These are phyloP conservation scores for Tribolium castaneum DNA, from an alignment of 1,140 invertebrate genomes.

Conservation along the genomic window DNA sequence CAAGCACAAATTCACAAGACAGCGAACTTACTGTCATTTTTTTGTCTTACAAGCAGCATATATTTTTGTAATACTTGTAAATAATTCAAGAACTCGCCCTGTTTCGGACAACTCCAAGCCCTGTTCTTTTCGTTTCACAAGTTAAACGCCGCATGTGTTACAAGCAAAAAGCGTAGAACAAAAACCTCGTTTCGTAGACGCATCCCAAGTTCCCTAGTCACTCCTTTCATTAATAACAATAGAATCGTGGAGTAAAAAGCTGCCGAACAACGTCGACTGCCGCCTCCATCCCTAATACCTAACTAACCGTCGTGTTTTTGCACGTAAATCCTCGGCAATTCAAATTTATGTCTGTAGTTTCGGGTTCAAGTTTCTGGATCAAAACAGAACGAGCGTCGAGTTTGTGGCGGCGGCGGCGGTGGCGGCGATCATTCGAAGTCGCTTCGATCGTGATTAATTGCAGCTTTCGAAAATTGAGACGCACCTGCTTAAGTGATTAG, in stretches of 20 bases:
- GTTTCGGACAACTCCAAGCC: neutral
- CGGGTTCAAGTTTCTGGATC: slow-evolving; percentile 22
- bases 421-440: neutral
- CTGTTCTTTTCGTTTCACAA: too few species aligned
- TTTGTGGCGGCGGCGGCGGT: neutral
- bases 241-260: slow-evolving; percentile 3
- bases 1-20: too few species aligned
- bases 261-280: neutral
- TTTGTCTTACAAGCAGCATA: too few species aligned
- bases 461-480: neutral
- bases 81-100: too few species aligned
- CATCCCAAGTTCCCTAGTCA: neutral
- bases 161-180: neutral
- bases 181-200: neutral
- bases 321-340: slow-evolving; percentile 3
- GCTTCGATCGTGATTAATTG: slow-evolving; percentile 26
- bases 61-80: too few species aligned
- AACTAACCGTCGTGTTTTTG: slow-evolving; percentile 31
- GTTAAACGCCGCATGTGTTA: too few species aligned
- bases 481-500: slow-evolving; percentile 23
- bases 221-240: slow-evolving; percentile 10
- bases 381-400: slow-evolving; percentile 6
- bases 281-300: slow-evolving; percentile 13
- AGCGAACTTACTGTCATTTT: too few species aligned
- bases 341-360: slow-evolving; percentile 27